Evolutionary conservation across 2,113 vertebrate genomes (phyloP), one percentile per base, ranked within the genome.

Genomic region (Psephotus haematonotus): DNA sequence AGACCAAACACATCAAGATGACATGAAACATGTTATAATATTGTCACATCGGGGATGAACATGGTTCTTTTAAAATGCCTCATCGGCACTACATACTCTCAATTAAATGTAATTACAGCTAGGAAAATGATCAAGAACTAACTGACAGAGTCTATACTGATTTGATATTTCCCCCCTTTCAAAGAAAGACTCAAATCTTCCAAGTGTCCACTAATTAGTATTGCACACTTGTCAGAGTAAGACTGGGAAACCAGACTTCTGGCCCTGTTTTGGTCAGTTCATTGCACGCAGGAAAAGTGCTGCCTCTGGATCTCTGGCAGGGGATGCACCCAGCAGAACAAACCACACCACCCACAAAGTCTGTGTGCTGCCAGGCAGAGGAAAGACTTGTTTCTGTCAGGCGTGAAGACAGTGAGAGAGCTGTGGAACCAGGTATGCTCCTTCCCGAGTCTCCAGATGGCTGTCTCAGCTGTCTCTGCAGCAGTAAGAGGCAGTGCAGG

Each of bases 321-420:
- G 13, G 4, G 46, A 43, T 18, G 25, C 17, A 50, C 17, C 1
- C 14, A 59, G 43, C 11, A 82, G 85, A 86, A 31, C 24, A 88
- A 46, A 19, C n/a, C 18, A 33, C 3, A 2, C 72, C 39, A 68
- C 29, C 57, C 11, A 43, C 0, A 0, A 77, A 90, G 33, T 46
- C 84, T 70, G 16, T 77, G 63, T 23, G 33, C 74, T 91, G 71
- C 85, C 92, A 92, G 55, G 79, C 80, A 90, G 67, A 92, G 43
- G n/a, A 74, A 86, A 80, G 71, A 44, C 76, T 92, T 90, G 82
- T 94, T 93, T 86, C 90, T 94, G 79, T 93, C 93, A 92, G 60
- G 68, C 2, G 5, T 90, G 72, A 69, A 92, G 82, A 46, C 76
- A 94, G 20, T 8, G 55, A 86, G 68, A 86, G 64, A 78, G n/a